Evolutionary conservation across 2,113 vertebrate genomes (phyloP), one percentile per base, ranked within the genome.

Genomic region (Myodes glareolus): DNA sequence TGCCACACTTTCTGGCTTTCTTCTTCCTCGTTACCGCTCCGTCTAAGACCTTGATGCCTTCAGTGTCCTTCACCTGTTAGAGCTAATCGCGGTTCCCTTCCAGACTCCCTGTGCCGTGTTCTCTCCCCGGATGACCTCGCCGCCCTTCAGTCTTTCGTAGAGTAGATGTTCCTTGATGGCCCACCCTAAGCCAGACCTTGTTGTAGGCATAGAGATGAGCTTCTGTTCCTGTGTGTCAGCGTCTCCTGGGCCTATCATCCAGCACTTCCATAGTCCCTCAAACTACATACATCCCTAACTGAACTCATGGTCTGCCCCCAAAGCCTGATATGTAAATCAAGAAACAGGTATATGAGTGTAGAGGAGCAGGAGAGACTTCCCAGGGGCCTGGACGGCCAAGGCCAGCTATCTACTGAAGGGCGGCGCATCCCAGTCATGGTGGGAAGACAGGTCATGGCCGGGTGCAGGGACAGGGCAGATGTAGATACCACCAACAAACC

Each of bases 291-390:
- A 84, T 75, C 75, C 88, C 55, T 87, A 82, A 91, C 36, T 11
- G 84, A 95, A 90, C 80, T 72, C 85, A 86, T 73, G 90, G 65
- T 86, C 77, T 92, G 81, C 94, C 89, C 31, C 31, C 67, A 73
- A 72, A 92, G 42, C 70, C 70, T 55, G 78, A 72, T 80, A 75
- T 42, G 55, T n/a, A 92, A 95, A 96, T 75, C 72, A 88, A 61
- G 81, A 88, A 73, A 65, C 33, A 90, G 77, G 36, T 36, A 61
- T 29, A 50, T 61, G 78, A 42, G 39, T 72, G 31, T 36, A 45
- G 50, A 63, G 84, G 21, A 13, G n/a, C 14, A 82, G 42, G 85
- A 92, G 65, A 92, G 93, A 88, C 52, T 82, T 50, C 92, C 31
- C 27, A 52, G 92, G 33, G 42, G 31, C 36, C 10, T 33, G 70